These are phyloP conservation scores for Drosophila pachea DNA, from an alignment of 1,140 invertebrate genomes.

Conservation along the genomic window DNA sequence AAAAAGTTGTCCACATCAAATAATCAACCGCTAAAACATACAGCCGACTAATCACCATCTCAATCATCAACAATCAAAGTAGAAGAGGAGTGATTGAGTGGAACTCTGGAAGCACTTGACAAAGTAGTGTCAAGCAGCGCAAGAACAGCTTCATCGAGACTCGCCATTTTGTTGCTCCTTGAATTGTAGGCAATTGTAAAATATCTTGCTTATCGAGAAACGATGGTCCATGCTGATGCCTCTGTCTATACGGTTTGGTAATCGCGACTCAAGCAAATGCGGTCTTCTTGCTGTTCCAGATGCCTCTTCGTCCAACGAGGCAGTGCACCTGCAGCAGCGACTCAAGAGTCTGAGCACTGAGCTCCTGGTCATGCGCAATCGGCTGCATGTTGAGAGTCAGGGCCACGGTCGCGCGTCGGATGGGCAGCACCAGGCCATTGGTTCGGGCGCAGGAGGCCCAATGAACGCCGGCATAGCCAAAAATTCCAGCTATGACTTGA, in stretches of 20 bases:
- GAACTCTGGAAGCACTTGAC: too few species aligned
- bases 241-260: background rate
- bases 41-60: too few species aligned
- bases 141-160: too few species aligned
- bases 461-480: conserved; percentile 32
- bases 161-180: too few species aligned
- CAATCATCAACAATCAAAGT: too few species aligned
- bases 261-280: background rate
- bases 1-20: background rate
- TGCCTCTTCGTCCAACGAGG: conserved; percentile 95
- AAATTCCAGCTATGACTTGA: conserved; percentile 58
- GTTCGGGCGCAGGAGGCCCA: conserved; percentile 4
- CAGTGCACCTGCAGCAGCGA: conserved; percentile 92
- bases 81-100: too few species aligned
- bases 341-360: conserved; percentile 93
- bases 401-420: conserved; percentile 56
- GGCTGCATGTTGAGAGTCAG: conserved; percentile 85
- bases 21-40: background rate
- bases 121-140: too few species aligned
- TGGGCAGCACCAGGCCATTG: conserved; percentile 40
- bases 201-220: too few species aligned
- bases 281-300: conserved; percentile 81
- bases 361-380: conserved; percentile 91
- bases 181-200: too few species aligned
- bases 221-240: too few species aligned